These are phyloP conservation scores for Diarsia brunnea DNA, from an alignment of 2,888 invertebrate genomes.

Conservation along the genomic window DNA sequence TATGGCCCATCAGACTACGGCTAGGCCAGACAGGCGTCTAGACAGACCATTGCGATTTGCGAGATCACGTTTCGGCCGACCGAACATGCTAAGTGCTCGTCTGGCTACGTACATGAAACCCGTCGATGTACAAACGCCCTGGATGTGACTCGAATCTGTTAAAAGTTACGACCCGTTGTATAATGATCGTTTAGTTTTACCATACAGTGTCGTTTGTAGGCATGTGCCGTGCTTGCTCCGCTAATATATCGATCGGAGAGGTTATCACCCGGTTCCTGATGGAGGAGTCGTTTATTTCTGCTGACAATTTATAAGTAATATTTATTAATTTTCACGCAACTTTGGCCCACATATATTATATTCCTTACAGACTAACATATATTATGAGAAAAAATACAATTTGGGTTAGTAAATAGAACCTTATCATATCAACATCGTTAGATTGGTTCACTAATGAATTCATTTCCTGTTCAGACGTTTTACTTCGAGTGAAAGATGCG, in stretches of 20 bases:
- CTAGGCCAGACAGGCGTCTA: conserved; percentile 85
- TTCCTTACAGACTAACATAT: too few relatives aligned
- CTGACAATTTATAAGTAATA: too few relatives aligned
- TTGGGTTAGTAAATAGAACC: too few relatives aligned
- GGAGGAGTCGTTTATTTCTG: background rate
- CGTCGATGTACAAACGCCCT: conserved; percentile 68
- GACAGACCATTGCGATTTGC: conserved; percentile 84
- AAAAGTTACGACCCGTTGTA: conserved; percentile 27
- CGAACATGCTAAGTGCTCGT: conserved; percentile 88
- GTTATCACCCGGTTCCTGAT: conserved; percentile 27
- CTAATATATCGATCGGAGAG: conserved; percentile 29
- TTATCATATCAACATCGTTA: background rate
- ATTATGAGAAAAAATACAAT: too few relatives aligned
- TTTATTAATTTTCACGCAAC: too few relatives aligned
- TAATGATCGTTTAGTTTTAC: conserved; percentile 24
- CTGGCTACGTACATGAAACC: conserved; percentile 78
- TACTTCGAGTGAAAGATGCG: background rate
- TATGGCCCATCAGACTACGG: conserved; percentile 77
- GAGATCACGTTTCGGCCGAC: conserved; percentile 88
- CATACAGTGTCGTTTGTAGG: conserved; percentile 18
- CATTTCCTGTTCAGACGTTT: background rate
- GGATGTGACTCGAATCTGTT: conserved; percentile 67
- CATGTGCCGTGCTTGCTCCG: conserved; percentile 5
- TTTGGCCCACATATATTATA: too few relatives aligned
- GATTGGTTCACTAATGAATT: background rate